Conservation (phyloP, 2,888 invertebrate genomes). For the Sclerodermus sp. region DNA sequence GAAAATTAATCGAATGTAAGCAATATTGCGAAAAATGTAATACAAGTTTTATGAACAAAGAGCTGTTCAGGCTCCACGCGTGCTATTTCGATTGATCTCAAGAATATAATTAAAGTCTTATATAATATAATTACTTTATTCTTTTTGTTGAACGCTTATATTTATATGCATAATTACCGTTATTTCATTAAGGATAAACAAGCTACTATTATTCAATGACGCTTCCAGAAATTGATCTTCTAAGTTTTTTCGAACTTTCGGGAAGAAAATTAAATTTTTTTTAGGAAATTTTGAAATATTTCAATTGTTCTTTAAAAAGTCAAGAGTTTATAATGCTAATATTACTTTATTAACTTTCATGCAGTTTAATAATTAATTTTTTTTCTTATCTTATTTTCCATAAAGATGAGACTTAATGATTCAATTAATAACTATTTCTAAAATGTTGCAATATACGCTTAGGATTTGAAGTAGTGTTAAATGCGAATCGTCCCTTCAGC, state of each 20-base stretch:
- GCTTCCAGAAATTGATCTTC: too few relatives aligned
- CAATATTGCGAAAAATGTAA: slow-evolving; percentile 39
- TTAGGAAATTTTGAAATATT: too few relatives aligned
- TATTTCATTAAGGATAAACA: background rate
- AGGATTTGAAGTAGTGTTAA: slow-evolving; percentile 14
- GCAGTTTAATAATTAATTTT: background rate
- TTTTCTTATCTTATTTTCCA: background rate
- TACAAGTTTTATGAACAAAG: slow-evolving; percentile 33
- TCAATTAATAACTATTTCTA: background rate
- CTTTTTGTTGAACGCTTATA: background rate
- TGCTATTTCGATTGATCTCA: slow-evolving; percentile 35
- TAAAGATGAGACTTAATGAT: too few relatives aligned
- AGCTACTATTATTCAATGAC: too few relatives aligned
- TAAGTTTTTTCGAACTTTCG: too few relatives aligned
- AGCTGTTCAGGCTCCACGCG: slow-evolving; percentile 36
- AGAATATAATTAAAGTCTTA: background rate
- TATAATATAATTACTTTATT: background rate
- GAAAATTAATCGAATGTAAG: background rate
- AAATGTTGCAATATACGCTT: slow-evolving; percentile 20
- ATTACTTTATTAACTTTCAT: too few relatives aligned
- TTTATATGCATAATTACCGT: too few relatives aligned
- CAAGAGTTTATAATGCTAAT: too few relatives aligned
- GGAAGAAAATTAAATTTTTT: too few relatives aligned
- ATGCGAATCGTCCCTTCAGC: too few relatives aligned
- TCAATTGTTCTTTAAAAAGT: too few relatives aligned